Evolutionary conservation across 2,797 vertebrate genomes (phyloP).

Genomic region (Parambassis ranga): DNA sequence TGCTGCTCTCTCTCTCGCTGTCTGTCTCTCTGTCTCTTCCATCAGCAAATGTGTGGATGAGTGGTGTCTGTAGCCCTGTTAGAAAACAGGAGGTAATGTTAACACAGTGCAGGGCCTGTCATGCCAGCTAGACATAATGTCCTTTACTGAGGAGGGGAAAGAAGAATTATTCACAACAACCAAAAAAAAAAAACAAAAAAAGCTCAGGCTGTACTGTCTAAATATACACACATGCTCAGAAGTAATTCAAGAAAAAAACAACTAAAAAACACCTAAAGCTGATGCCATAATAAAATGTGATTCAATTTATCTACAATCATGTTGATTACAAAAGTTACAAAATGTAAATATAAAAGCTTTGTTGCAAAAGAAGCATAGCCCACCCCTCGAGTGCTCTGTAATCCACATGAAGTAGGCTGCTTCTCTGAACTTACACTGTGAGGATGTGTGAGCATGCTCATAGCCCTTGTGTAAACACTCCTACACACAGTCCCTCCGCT

Average conservation of each 20-base stretch:
- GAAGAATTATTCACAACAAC: slow-evolving; percentile 43
- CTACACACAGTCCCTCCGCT: slow-evolving; percentile 42
- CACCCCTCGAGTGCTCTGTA: background rate
- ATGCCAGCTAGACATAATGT: slow-evolving; percentile 54
- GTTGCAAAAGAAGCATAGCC: background rate
- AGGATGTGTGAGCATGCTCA: slow-evolving; percentile 39
- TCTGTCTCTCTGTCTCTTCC: slow-evolving; percentile 38
- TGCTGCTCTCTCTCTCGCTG: slow-evolving; percentile 19
- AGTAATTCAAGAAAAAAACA: background rate
- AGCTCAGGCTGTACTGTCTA: slow-evolving; percentile 31
- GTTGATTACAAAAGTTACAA: background rate
- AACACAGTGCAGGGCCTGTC: slow-evolving; percentile 70
- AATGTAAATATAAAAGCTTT: background rate
- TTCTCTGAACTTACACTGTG: slow-evolving; percentile 22
- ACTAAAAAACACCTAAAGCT: background rate
- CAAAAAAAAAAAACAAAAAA: slow-evolving; percentile 1
- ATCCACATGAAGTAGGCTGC: slow-evolving; percentile 20
- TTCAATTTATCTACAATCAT: background rate
- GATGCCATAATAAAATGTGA: background rate
- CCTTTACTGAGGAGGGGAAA: slow-evolving; percentile 47
- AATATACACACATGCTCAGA: slow-evolving; percentile 20
- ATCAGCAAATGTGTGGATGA: slow-evolving; percentile 54
- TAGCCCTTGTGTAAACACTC: slow-evolving; percentile 49
- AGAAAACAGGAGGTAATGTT: slow-evolving; percentile 64
- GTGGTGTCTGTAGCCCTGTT: slow-evolving; percentile 62